Conservation (phyloP, 2,113 vertebrate genomes). For the Ailurus styani region DNA sequence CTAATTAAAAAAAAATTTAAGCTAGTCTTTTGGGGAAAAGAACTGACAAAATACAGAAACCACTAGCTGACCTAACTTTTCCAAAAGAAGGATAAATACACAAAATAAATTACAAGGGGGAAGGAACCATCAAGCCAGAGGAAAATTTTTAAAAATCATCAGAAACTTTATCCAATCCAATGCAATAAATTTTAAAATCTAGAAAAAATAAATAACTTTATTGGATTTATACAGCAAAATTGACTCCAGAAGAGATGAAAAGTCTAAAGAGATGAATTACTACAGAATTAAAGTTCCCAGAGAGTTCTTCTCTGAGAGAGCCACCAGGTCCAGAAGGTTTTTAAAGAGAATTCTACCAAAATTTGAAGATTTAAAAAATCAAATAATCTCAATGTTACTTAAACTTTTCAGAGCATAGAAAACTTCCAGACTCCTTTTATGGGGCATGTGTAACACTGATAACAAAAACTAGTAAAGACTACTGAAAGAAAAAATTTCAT, state of each 20-base stretch:
- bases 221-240: not conserved
- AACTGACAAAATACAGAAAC: conserved; percentile 3
- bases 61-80: not conserved
- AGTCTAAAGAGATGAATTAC: not conserved
- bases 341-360: not conserved
- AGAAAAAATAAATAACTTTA: not conserved
- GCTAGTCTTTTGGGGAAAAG: not conserved
- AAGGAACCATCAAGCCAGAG: not conserved
- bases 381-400: not conserved
- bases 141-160: not conserved
- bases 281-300: not conserved
- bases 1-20: not conserved
- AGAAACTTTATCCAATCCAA: conserved; percentile 9
- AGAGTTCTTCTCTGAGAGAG: not conserved
- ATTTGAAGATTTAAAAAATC: not conserved
- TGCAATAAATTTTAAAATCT: not conserved
- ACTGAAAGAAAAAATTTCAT: not conserved
- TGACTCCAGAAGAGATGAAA: not conserved
- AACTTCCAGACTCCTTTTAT: not conserved
- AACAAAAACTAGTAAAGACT: not conserved
- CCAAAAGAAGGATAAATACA: not conserved
- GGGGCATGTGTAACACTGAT: not conserved
- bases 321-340: not conserved
- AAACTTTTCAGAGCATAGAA: not conserved
- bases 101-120: conserved; percentile 21